phyloP scores from a whole-genome alignment of 1,140 invertebrate species.

The Sycophila sp. region DNA sequence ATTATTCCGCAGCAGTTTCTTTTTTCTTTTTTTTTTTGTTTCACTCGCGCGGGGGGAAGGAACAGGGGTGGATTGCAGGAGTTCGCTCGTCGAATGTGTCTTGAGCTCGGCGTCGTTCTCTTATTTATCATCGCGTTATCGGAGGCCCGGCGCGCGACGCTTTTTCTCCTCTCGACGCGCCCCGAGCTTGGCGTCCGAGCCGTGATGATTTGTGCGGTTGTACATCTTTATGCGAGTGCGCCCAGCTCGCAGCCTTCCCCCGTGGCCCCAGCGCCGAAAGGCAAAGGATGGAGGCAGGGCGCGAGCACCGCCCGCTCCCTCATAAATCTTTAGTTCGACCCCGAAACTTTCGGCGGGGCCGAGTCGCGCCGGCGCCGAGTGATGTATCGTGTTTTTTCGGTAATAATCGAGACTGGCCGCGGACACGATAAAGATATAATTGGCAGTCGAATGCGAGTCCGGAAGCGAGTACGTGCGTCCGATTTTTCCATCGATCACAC shows the following conservation, averaged over 20 bases:
- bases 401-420: slow-evolving; percentile 7
- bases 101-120: neutral
- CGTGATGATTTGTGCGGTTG: slow-evolving; percentile 22
- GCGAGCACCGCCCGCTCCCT: neutral
- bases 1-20: slow-evolving; percentile 11
- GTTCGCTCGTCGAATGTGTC: neutral
- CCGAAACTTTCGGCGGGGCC: slow-evolving; percentile 38
- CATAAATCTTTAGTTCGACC: slow-evolving; percentile 46
- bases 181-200: too few species aligned
- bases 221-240: slow-evolving; percentile 10
- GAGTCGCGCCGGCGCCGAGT: slow-evolving; percentile 31
- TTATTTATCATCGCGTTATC: slow-evolving; percentile 7
- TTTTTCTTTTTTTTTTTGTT: neutral
- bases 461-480: neutral
- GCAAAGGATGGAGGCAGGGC: neutral
- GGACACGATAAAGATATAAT: slow-evolving; percentile 50
- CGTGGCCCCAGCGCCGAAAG: slow-evolving; percentile 12
- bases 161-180: neutral
- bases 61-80: too few species aligned
- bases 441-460: slow-evolving; percentile 34
- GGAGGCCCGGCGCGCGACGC: neutral
- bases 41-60: too few species aligned
- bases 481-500: slow-evolving; percentile 45
- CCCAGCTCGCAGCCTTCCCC: too few species aligned
- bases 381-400: slow-evolving; percentile 45